Evolutionary conservation across 1,140 invertebrate genomes (phyloP).

Genomic region (Nasonia giraulti): DNA sequence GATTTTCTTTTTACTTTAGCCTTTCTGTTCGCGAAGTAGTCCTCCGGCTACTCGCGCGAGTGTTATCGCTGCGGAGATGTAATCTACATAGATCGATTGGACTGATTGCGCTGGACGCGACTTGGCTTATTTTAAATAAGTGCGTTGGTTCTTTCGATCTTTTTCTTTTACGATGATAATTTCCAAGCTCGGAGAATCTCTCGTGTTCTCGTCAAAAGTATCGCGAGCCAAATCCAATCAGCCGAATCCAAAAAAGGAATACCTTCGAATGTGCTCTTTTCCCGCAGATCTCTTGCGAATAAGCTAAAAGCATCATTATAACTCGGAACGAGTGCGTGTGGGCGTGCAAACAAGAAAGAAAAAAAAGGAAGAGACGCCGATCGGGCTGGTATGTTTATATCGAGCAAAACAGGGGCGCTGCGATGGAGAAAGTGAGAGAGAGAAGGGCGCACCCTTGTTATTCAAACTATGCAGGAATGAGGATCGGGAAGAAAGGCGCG

Average conservation of each 20-base stretch:
- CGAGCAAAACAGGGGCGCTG: background rate
- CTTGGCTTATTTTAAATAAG: background rate
- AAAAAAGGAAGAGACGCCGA: background rate
- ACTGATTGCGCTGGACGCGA: background rate
- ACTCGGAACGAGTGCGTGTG: background rate
- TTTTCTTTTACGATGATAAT: background rate
- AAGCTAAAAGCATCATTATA: background rate
- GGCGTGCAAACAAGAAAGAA: background rate
- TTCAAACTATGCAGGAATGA: conserved; percentile 34
- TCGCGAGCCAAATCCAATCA: background rate
- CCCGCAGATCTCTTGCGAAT: background rate
- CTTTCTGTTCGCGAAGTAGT: no score
- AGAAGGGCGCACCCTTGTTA: conserved; percentile 27
- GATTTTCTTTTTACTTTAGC: no score
- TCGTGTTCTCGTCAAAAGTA: background rate
- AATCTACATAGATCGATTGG: no score
- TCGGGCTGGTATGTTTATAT: background rate
- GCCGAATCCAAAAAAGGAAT: background rate
- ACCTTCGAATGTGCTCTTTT: background rate
- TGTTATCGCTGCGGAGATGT: background rate
- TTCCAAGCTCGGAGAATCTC: background rate
- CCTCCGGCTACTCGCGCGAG: background rate
- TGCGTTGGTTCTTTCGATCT: background rate
- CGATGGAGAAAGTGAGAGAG: background rate
- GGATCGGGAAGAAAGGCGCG: background rate